These are phyloP conservation scores for Malthinus seriepunctatus DNA, from an alignment of 2,888 invertebrate species.

Conservation along the genomic window DNA sequence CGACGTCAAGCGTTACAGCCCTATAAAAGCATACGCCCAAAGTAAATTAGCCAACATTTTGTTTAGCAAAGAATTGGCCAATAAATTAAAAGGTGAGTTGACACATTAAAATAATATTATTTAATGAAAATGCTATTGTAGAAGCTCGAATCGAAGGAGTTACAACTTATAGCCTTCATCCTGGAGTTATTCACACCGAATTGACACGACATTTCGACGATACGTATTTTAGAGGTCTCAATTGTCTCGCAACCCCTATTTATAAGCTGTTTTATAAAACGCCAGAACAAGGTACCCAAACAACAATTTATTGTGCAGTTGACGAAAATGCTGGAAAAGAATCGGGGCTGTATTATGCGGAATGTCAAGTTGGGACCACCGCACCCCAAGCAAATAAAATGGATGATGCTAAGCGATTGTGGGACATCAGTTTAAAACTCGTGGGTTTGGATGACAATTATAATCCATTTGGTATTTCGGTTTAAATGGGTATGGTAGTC, in stretches of 20 bases:
- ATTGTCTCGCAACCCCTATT: conserved; percentile 34
- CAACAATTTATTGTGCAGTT: conserved; percentile 71
- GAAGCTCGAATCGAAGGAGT: conserved; percentile 56
- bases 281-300: conserved; percentile 73
- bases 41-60: conserved; percentile 81
- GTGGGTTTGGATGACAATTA: background rate
- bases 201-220: conserved; percentile 67
- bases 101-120: background rate
- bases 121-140: conserved; percentile 36
- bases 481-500: no score
- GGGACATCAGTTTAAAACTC: background rate
- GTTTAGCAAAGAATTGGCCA: conserved; percentile 70
- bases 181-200: conserved; percentile 76
- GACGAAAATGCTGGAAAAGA: conserved; percentile 66
- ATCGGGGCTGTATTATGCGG: conserved; percentile 62
- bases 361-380: conserved; percentile 59
- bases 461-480: background rate
- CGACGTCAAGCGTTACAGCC: conserved; percentile 65
- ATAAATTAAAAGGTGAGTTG: conserved; percentile 50
- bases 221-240: conserved; percentile 15
- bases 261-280: conserved; percentile 57
- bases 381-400: conserved; percentile 53
- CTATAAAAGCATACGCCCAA: conserved; percentile 69
- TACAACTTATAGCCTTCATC: conserved; percentile 71
- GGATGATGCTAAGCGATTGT: background rate